Evolutionary conservation across 2,797 vertebrate species (phyloP).

Genomic region (Poliocrania exsul): DNA sequence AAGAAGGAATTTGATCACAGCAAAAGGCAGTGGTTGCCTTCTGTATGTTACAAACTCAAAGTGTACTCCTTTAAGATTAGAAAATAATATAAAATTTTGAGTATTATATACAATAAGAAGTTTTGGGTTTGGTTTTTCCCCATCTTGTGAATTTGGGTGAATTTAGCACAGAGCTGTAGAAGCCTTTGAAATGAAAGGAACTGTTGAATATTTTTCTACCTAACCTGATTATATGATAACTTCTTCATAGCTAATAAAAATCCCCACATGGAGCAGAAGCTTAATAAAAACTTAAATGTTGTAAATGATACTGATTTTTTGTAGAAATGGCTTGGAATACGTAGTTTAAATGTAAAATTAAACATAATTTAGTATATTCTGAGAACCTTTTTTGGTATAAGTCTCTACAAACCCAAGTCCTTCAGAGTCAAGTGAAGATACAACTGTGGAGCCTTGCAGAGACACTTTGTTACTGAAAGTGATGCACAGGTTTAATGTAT

Average conservation of each 20-base stretch:
- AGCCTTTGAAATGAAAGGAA: not conserved
- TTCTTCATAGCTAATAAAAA: not conserved
- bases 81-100: not conserved
- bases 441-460: not conserved
- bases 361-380: not conserved
- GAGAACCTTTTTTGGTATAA: not conserved
- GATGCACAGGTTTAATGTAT: not conserved
- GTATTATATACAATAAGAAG: not conserved
- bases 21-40: not conserved
- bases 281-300: not conserved
- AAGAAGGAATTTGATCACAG: not conserved
- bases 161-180: not conserved
- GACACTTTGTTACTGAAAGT: not conserved
- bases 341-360: not conserved
- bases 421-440: not conserved
- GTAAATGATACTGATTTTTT: not conserved
- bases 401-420: not conserved
- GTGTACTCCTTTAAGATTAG: not conserved
- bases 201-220: not conserved
- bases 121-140: not conserved
- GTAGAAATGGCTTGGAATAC: not conserved
- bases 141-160: not conserved
- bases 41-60: not conserved
- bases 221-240: not conserved
- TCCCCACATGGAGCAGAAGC: not conserved